phyloP scores from a whole-genome alignment of 2,113 vertebrate genomes.

The Catharus minimus region DNA sequence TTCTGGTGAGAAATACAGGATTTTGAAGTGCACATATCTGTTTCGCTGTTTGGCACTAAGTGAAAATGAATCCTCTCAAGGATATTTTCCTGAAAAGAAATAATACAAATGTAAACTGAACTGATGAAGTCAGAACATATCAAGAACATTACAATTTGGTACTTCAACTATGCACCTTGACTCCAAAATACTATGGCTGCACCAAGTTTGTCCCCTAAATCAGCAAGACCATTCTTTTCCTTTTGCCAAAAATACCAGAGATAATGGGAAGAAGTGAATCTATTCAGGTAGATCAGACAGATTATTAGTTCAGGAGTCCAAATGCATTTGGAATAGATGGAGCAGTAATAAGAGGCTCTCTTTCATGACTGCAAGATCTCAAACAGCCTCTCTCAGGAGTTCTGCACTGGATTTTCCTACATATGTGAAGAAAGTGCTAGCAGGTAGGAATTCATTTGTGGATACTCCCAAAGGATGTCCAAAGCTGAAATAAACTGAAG shows the following conservation, averaged over 20 bases:
- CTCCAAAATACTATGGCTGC: not conserved
- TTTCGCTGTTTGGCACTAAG: conserved; percentile 88
- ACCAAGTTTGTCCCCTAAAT: not conserved
- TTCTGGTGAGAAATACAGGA: conserved; percentile 98
- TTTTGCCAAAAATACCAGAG: not conserved
- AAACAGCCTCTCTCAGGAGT: not conserved
- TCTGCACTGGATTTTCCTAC: not conserved
- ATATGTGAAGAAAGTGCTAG: not conserved
- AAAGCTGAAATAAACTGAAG: not conserved
- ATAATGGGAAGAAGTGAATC: not conserved
- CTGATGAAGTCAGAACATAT: not conserved
- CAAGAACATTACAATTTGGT: not conserved
- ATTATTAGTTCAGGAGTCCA: not conserved
- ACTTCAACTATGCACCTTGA: not conserved
- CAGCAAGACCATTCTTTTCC: not conserved
- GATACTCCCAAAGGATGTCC: not conserved
- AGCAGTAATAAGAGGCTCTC: not conserved
- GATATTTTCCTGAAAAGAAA: conserved; percentile 88
- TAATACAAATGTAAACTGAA: not conserved
- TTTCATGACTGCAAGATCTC: not conserved
- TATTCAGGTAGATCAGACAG: not conserved
- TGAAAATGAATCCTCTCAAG: conserved; percentile 93
- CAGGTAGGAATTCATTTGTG: not conserved
- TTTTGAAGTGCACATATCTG: conserved; percentile 92
- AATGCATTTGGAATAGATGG: not conserved